Percentiles rank a stretch among this genome's conserved stretches.
phyloP scores from a whole-genome alignment of 53 echinoderm and acorn worm species.

The Echinometra lucunter region DNA sequence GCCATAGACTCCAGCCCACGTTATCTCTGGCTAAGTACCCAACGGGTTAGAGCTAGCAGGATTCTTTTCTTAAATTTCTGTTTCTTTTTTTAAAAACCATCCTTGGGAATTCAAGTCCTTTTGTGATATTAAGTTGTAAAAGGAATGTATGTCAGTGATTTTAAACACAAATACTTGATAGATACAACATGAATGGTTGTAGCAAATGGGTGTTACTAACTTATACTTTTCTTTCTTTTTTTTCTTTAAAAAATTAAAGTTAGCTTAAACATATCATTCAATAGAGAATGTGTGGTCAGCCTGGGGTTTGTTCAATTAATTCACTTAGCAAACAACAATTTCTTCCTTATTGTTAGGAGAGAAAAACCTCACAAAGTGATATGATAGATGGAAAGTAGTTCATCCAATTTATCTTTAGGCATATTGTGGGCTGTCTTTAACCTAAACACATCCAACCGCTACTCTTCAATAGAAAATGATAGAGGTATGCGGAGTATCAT shows the following conservation, averaged over 20 bases:
- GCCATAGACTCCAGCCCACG: too few relatives aligned
- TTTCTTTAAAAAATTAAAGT: not conserved
- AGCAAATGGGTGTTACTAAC: too few relatives aligned
- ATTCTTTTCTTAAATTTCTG: too few relatives aligned
- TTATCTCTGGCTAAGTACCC: too few relatives aligned
- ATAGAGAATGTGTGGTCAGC: not conserved
- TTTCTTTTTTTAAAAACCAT: too few relatives aligned
- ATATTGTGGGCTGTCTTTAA: not conserved
- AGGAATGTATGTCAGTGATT: too few relatives aligned
- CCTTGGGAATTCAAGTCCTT: too few relatives aligned
- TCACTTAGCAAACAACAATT: not conserved
- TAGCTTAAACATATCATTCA: not conserved
- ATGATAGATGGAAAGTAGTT: not conserved
- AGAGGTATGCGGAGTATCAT: not conserved
- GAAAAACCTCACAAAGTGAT: not conserved
- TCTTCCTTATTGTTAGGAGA: not conserved
- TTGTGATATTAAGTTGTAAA: too few relatives aligned
- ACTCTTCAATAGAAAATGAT: not conserved
- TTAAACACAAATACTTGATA: too few relatives aligned
- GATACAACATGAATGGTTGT: too few relatives aligned
- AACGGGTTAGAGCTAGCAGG: too few relatives aligned
- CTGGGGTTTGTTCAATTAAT: not conserved
- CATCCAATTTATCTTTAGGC: not conserved
- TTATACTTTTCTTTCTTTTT: not conserved
- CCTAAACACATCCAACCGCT: not conserved